Evolutionary conservation across 2,888 invertebrate species (phyloP), one percentile per base, ranked within the genome.

Genomic region (Dryobota labecula): DNA sequence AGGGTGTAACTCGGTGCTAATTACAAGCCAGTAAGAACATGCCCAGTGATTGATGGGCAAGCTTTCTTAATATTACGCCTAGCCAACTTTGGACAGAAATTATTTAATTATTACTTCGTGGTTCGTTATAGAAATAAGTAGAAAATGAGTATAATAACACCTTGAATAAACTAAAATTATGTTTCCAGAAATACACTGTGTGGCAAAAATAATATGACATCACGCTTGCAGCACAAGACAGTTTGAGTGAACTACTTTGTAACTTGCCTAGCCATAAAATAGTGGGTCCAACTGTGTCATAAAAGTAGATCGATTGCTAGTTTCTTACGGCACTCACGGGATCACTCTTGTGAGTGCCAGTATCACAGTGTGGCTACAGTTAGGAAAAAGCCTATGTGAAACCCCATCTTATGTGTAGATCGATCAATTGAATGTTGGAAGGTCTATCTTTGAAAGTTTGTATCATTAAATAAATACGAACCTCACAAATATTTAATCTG

Each of bases 1-100:
- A 54, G 68, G 70, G 43, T 78, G 76, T 64, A 82, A 77, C 69
- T 76, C 54, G 62, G 54, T 66, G 60, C 74, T 83, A 86, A 86
- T 85, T 83, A 83, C 77, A 72, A 83, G 71, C 58, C 69, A 73
- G 70, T 58, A 77, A 76, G 68, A 76, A 78, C 72, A 62, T 38
- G 64, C 62, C 8, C 45, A 36, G 69, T 85, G 84, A 84, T 84
- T 70, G 75, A 84, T 82, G 74, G 63, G 45, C 51, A 45, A 27
- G 41, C 57, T 76, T 74, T 65, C 72, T 75, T 76, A 64, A 85
- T 73, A 73, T 71, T 74, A 70, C 13, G 38, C 24, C 53, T n/a
- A 30, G 41, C 51, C 27, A 64, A 75, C 61, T 78, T 68, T 63
- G 33, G 33, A 24, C n/a, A 30, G 3, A 9, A 73, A 65, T 73